Evolutionary conservation across 2,113 vertebrate genomes (phyloP).

Genomic region (Siniperca knerii): DNA sequence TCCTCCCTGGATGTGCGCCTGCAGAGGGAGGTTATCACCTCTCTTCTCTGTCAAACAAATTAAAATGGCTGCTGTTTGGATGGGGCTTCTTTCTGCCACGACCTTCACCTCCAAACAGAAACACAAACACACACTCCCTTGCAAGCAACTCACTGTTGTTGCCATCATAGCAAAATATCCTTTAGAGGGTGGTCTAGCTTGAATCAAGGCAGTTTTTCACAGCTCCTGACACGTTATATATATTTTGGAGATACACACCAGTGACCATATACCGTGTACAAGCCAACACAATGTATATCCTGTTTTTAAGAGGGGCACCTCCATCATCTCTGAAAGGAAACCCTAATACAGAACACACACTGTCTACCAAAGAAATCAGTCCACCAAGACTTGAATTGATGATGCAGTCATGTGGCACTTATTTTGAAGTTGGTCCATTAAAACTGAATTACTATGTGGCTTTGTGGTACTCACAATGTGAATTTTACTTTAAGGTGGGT

Average conservation of each 20-base stretch:
- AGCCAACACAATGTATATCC: neutral
- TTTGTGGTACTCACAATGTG: neutral
- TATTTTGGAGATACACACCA: neutral
- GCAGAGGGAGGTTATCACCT: slow-evolving; percentile 73
- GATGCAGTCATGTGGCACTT: neutral
- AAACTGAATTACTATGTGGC: neutral
- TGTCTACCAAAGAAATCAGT: neutral
- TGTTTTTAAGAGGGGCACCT: neutral
- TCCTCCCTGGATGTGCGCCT: slow-evolving; percentile 34
- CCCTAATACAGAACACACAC: neutral
- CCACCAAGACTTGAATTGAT: neutral
- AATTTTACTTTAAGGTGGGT: neutral
- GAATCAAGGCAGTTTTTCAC: neutral
- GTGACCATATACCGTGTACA: neutral
- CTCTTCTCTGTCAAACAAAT: slow-evolving; percentile 77
- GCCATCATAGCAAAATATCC: neutral
- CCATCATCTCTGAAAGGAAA: neutral
- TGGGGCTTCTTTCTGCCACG: slow-evolving; percentile 60
- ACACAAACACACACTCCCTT: neutral
- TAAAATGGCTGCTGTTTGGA: slow-evolving; percentile 80
- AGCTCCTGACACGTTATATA: neutral
- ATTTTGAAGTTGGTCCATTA: neutral
- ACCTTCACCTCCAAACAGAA: slow-evolving; percentile 62
- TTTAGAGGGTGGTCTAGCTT: neutral
- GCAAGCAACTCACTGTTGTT: neutral